Conservation (phyloP, 2,888 invertebrate genomes). For the Caenorhabditis becei region DNA sequence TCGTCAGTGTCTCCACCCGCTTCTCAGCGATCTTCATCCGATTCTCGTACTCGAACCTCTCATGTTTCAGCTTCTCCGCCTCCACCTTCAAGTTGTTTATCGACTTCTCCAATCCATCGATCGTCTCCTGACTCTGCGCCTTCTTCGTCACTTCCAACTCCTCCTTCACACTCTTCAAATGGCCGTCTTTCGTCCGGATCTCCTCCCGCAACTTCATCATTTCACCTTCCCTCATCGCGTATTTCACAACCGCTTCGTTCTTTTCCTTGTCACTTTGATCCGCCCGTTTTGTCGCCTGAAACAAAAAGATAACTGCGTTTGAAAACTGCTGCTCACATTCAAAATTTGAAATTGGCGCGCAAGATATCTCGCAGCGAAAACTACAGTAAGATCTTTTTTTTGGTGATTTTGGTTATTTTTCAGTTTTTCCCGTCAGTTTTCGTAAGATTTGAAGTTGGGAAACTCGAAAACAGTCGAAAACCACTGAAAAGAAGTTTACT, state of each 20-base stretch:
- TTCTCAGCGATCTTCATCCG: conserved; percentile 71
- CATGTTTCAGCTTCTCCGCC: conserved; percentile 68
- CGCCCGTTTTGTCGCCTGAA: conserved; percentile 71
- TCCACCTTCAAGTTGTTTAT: conserved; percentile 68
- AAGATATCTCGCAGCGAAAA: no score
- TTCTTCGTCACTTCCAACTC: conserved; percentile 36
- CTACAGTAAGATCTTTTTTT: no score
- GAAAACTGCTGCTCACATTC: no score
- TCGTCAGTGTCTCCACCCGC: conserved; percentile 65
- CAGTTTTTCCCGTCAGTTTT: no score
- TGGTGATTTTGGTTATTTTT: no score
- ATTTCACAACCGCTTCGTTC: conserved; percentile 78
- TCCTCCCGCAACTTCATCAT: conserved; percentile 71
- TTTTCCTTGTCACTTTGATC: conserved; percentile 74
- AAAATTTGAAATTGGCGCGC: no score
- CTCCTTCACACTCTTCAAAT: conserved; percentile 49
- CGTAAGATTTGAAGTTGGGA: no score
- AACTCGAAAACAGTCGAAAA: no score
- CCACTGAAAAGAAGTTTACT: no score
- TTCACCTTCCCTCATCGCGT: conserved; percentile 77
- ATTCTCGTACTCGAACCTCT: conserved; percentile 71
- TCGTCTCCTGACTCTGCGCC: conserved; percentile 61
- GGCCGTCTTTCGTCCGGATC: conserved; percentile 49
- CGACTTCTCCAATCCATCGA: conserved; percentile 64
- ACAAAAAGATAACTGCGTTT: neutral